Percentiles rank a stretch among this genome's conserved stretches.
phyloP scores from a whole-genome alignment of 2,888 invertebrate genomes.

The Conchocele bisecta region DNA sequence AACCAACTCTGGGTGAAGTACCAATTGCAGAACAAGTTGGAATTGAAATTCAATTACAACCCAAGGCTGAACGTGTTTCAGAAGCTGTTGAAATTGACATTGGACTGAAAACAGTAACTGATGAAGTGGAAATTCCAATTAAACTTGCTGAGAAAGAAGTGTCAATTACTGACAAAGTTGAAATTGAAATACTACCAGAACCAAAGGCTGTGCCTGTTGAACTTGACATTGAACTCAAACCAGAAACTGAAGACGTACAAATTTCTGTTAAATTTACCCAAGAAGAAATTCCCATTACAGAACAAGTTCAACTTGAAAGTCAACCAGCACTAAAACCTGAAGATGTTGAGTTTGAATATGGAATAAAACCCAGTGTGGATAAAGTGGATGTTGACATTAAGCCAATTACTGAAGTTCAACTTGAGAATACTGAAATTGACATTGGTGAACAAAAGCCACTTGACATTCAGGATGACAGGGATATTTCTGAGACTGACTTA shows the following conservation, averaged over 20 bases:
- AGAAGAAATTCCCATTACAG: slow-evolving; percentile 7
- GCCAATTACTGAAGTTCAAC: slow-evolving; percentile 10
- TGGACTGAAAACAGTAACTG: neutral
- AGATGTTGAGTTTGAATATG: slow-evolving; percentile 11
- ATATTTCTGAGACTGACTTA: slow-evolving; percentile 26
- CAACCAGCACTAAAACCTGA: slow-evolving; percentile 6
- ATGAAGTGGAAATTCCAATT: neutral
- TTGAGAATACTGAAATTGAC: slow-evolving; percentile 30
- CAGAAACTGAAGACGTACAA: slow-evolving; percentile 12
- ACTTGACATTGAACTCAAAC: slow-evolving; percentile 16
- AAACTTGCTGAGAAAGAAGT: neutral
- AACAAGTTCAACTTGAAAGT: slow-evolving; percentile 25
- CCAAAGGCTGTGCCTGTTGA: neutral
- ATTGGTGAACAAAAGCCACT: slow-evolving; percentile 23
- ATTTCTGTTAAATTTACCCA: too few relatives aligned
- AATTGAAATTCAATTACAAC: neutral
- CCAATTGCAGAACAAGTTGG: neutral
- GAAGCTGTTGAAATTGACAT: neutral
- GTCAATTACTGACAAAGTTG: neutral
- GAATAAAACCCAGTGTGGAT: slow-evolving; percentile 9
- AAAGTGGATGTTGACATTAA: slow-evolving; percentile 15
- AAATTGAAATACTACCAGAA: neutral
- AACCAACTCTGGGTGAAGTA: neutral
- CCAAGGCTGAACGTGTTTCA: neutral
- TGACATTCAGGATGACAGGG: slow-evolving; percentile 18